phyloP scores from a whole-genome alignment of 2,888 invertebrate species.

The Dysmachus trigonus region DNA sequence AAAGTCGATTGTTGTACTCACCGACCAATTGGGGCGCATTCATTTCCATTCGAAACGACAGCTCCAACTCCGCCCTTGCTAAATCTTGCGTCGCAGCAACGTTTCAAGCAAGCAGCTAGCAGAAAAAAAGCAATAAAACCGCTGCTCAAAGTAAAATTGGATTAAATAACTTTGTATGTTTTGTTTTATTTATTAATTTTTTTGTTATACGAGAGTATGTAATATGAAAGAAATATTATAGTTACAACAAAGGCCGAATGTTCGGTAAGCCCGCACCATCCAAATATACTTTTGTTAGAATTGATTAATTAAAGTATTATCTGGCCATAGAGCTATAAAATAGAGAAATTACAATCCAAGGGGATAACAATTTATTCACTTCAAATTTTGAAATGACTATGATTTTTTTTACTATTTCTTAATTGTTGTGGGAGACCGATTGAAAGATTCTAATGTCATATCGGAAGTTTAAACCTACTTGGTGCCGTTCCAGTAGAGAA shows the following conservation, averaged over 20 bases:
- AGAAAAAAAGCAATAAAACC: not conserved
- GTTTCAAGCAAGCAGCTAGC: not conserved
- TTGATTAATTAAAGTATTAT: not conserved
- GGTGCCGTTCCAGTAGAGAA: too few species aligned
- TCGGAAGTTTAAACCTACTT: not conserved
- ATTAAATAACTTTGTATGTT: not conserved
- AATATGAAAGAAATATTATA: not conserved
- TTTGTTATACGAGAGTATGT: not conserved
- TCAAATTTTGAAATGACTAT: not conserved
- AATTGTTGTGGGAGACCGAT: too few species aligned
- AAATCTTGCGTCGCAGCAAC: not conserved
- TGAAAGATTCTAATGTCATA: not conserved
- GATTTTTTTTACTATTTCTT: not conserved
- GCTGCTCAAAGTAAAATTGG: not conserved
- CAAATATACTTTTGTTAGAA: not conserved
- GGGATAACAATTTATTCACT: too few species aligned
- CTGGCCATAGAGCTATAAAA: not conserved
- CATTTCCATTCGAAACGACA: not conserved
- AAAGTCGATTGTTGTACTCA: not conserved
- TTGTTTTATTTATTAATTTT: not conserved
- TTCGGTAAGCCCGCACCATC: too few species aligned
- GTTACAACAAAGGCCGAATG: too few species aligned
- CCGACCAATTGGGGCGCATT: conserved; percentile 7
- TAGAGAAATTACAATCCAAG: not conserved
- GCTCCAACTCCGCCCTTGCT: not conserved